phyloP scores from a whole-genome alignment of 1,140 invertebrate species.

The Ridgeia piscesae region DNA sequence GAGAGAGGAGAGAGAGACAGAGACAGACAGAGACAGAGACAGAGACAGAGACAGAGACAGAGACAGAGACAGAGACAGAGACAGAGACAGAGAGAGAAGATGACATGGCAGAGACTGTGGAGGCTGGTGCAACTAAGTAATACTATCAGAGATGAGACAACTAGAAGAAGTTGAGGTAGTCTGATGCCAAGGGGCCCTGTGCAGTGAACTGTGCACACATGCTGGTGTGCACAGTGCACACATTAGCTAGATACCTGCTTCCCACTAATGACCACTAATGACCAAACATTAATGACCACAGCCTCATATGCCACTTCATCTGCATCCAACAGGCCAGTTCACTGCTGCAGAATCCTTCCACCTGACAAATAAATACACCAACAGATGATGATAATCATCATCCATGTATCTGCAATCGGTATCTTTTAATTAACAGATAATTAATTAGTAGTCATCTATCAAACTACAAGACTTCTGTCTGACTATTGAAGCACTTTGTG shows the following conservation, averaged over 20 bases:
- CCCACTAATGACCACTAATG: background rate
- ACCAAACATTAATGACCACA: background rate
- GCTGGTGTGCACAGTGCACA: background rate
- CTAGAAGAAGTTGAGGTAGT: too few relatives aligned
- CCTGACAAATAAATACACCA: background rate
- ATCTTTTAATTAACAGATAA: background rate
- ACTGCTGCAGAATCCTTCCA: background rate
- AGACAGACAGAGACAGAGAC: background rate
- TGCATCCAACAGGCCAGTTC: background rate
- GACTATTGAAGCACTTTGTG: background rate
- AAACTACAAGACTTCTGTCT: background rate
- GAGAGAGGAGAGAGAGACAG: background rate
- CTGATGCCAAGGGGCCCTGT: too few relatives aligned
- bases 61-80: too few relatives aligned
- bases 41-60: background rate
- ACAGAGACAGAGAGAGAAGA: too few relatives aligned
- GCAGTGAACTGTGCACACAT: background rate
- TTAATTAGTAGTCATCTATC: background rate
- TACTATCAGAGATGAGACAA: too few relatives aligned
- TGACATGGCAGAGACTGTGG: too few relatives aligned
- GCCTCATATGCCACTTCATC: background rate
- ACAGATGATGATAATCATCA: background rate
- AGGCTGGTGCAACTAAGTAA: too few relatives aligned
- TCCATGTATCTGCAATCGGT: background rate
- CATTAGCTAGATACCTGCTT: background rate